phyloP scores from a whole-genome alignment of 1,140 invertebrate species.

The Himalopsyche phryganea region DNA sequence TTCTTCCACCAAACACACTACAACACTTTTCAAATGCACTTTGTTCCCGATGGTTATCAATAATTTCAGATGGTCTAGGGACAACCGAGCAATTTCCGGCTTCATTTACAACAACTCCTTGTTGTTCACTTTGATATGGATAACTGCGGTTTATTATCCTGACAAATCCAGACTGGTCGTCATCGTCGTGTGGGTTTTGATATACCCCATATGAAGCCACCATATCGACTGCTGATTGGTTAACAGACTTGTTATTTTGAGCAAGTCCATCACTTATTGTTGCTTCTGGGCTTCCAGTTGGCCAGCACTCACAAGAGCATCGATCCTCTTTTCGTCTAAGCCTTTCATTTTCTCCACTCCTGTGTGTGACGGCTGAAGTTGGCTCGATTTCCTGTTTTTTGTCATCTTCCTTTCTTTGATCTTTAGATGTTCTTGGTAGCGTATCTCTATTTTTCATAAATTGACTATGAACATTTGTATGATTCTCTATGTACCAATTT shows the following conservation, averaged over 20 bases:
- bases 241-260: constrained; percentile 43
- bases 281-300: constrained; percentile 42
- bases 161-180: constrained; percentile 47
- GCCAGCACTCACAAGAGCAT: constrained; percentile 53
- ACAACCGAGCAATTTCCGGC: constrained; percentile 51
- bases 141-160: constrained; percentile 45
- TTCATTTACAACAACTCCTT: constrained; percentile 52
- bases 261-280: constrained; percentile 40
- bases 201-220: constrained; percentile 52
- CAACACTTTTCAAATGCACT: constrained; percentile 23
- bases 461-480: constrained; percentile 39
- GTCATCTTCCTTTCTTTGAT: constrained; percentile 39
- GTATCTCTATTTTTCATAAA: constrained; percentile 27
- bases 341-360: constrained; percentile 41
- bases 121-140: constrained; percentile 44
- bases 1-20: constrained; percentile 9
- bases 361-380: constrained; percentile 37
- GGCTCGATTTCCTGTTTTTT: constrained; percentile 50
- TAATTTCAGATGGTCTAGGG: constrained; percentile 36
- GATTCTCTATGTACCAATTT: constrained; percentile 53
- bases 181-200: constrained; percentile 50
- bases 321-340: constrained; percentile 50
- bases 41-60: constrained; percentile 20
- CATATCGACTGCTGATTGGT: constrained; percentile 49
- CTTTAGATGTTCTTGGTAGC: constrained; percentile 30